Evolutionary conservation across 2,888 invertebrate genomes (phyloP), one percentile per base, ranked within the genome.

Genomic region (Eumacrocentrus americanus): DNA sequence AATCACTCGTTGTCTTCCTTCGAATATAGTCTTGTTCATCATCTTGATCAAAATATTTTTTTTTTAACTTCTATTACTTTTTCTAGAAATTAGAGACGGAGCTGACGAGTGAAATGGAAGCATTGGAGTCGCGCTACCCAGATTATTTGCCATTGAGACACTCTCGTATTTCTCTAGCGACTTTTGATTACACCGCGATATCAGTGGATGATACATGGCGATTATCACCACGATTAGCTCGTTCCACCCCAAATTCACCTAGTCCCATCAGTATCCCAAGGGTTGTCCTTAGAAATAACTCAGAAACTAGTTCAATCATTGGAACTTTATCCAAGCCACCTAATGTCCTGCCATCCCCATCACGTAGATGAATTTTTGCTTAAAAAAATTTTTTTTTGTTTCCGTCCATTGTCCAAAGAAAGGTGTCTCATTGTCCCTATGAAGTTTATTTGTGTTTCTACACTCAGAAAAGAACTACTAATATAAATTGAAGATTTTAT

Each of bases 41-140:
- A n/a, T n/a, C n/a, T n/a, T n/a, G n/a, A n/a, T n/a, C n/a, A n/a
- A n/a, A n/a, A n/a, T n/a, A n/a, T n/a, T n/a, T n/a, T n/a, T n/a
- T n/a, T n/a, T n/a, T n/a, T n/a, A n/a, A n/a, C n/a, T n/a, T n/a
- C n/a, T n/a, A n/a, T n/a, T n/a, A n/a, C n/a, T n/a, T 81, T 75
- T 83, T 83, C 72, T 84, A 85, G 85, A 83, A 80, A 80, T 74
- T 85, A 78, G 84, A 85, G 78, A 82, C 83, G 70, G 79, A 80
- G 67, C 77, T 85, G 72, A 79, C 80, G 69, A 75, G 74, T 68
- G 82, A 83, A 73, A 77, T 81, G 78, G 78, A 77, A 68, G 74
- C 75, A 66, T 76, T 81, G 74, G 76, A 77, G 67, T 74, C 78
- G 67, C 81, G 81, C 71, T 84, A 83, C 75, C 75, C 75, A 69